Base-by-base conservation (phyloP, 2,113 vertebrate genomes). In the Eulemur rufifrons region DNA sequence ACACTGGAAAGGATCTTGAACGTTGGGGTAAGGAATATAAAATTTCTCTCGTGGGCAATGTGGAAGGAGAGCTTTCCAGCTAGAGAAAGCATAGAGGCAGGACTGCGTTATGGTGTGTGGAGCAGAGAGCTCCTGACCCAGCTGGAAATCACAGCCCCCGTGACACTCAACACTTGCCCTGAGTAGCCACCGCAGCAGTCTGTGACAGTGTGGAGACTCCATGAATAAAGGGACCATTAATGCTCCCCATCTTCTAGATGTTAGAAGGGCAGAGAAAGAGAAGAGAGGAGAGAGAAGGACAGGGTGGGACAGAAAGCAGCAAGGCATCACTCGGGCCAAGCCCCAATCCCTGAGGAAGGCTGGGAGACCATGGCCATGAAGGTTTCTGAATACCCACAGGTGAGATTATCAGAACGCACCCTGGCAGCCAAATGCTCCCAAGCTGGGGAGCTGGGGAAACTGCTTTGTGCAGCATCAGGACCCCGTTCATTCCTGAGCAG, bases 81-180 rank as follows among this genome's bases (percentile, higher is more conserved):
- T 63, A 42, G 42, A 63, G 45, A 93, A 45, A 69, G 8, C 47
- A 74, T 21, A 8, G 50, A 84, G 29, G 6, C 11, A 64, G 13
- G 37, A 18, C 2, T 18, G 37, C n/a, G 25, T 10, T 34, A 12
- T 1, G 6, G 34, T n/a, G 3, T 32, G 3, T 1, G 5, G 11
- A 34, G 32, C 18, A 63, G 63, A 82, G 45, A 86, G 14, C 11
- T n/a, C 42, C 23, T 39, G 17, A 18, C 42, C 8, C 9, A 39
- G 9, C n/a, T 34, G 27, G 32, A 15, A 52, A 18, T 11, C 20
- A 8, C 5, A 14, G 34, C 8, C 56, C 69, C 50, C 25, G 29
- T 37, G 50, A 66, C n/a, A 37, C 4, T 13, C n/a, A 83, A 3
- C 21, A 50, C 45, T 50, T 52, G 21, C 20, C 25, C 69, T 69